Evolutionary conservation across 2,888 invertebrate genomes (phyloP).

Genomic region (Noctua janthina): DNA sequence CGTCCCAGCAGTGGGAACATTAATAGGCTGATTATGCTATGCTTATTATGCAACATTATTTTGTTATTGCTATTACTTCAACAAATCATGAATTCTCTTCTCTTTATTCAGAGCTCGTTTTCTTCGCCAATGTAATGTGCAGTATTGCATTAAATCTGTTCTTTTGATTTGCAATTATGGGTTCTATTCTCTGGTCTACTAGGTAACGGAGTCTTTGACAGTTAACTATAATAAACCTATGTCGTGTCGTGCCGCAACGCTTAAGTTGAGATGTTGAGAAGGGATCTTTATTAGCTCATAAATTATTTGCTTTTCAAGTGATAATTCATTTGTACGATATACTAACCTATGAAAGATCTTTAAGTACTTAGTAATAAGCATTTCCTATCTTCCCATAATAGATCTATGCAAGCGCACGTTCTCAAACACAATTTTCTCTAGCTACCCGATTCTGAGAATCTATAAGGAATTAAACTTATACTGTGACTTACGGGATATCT

Average conservation of each 20-base stretch:
- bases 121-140: not conserved
- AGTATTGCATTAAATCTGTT: not conserved
- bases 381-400: constrained; percentile 4
- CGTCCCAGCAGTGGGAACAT: no score
- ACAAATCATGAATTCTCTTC: not conserved
- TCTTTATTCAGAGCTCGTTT: not conserved
- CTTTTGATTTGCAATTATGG: constrained; percentile 9
- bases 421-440: constrained; percentile 4
- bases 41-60: not conserved
- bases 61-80: not conserved
- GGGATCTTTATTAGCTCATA: constrained; percentile 10
- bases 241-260: not conserved
- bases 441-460: constrained; percentile 14
- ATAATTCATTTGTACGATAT: constrained; percentile 12
- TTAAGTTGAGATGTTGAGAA: not conserved
- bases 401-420: constrained; percentile 25
- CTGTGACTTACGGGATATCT: no score
- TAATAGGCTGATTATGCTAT: no score
- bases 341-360: not conserved
- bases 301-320: constrained; percentile 2
- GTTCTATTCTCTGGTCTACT: not conserved
- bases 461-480: constrained; percentile 2
- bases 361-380: constrained; percentile 11
- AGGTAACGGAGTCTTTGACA: not conserved
- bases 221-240: not conserved